A percentile compares a stretch with the other conserved stretches of the same genome.
These are phyloP conservation scores for Zaprionus gabonicus DNA, from an alignment of 1,140 invertebrate species.

Conservation along the genomic window DNA sequence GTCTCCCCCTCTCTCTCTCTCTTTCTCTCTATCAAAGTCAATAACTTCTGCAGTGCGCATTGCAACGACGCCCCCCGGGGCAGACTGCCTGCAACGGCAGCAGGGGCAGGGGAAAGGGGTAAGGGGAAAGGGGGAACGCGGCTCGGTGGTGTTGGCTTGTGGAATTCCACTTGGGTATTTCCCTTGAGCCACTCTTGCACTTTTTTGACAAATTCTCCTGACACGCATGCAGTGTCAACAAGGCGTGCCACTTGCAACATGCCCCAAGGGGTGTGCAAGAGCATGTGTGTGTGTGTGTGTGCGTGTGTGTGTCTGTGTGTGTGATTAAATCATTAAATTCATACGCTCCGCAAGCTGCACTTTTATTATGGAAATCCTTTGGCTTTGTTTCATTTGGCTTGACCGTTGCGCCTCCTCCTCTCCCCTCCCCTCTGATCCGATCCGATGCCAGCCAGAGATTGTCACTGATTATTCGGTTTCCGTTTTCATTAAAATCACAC, in stretches of 20 bases:
- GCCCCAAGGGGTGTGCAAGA: conserved; percentile 12
- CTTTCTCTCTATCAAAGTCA: conserved; percentile 47
- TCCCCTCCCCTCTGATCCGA: too few species aligned
- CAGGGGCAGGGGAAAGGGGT: not conserved
- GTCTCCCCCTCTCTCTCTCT: not conserved
- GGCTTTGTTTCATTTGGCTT: conserved; percentile 53
- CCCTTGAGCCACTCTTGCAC: conserved; percentile 68
- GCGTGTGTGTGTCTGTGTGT: conserved; percentile 47
- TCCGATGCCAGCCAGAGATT: conserved; percentile 62
- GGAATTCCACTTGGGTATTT: conserved; percentile 68
- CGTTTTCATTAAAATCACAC: conserved; percentile 77
- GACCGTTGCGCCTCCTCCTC: conserved; percentile 52
- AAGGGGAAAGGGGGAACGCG: too few species aligned
- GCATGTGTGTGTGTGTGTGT: not conserved
- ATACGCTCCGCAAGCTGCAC: conserved; percentile 76
- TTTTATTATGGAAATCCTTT: conserved; percentile 63
- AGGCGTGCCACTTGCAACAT: conserved; percentile 53
- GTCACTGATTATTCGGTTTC: conserved; percentile 78
- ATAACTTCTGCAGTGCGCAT: conserved; percentile 43
- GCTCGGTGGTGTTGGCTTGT: not conserved
- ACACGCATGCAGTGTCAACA: conserved; percentile 81
- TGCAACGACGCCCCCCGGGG: conserved; percentile 45
- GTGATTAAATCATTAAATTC: conserved; percentile 83
- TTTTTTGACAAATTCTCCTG: conserved; percentile 79
- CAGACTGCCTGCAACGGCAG: not conserved